Evolutionary conservation across 2,113 vertebrate species (phyloP).

Genomic region (Ranitomeya imitator): DNA sequence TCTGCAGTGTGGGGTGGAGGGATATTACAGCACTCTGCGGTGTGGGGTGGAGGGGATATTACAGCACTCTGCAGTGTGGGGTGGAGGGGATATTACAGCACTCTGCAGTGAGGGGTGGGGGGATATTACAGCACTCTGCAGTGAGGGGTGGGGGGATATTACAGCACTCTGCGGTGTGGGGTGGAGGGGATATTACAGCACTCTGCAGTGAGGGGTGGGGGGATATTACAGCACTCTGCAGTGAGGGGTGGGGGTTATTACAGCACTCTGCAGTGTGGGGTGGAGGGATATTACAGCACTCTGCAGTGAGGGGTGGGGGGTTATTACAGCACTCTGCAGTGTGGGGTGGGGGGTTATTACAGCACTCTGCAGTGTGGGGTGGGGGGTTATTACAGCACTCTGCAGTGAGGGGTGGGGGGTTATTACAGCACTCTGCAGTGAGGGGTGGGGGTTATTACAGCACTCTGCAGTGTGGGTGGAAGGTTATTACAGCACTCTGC

Average conservation of each 20-base stretch:
- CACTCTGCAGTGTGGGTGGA: too few species aligned
- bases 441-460: neutral
- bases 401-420: neutral
- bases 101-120: neutral
- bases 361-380: neutral
- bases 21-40: neutral
- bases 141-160: neutral
- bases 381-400: neutral
- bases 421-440: neutral
- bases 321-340: neutral
- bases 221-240: neutral
- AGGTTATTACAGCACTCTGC: too few species aligned
- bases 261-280: neutral
- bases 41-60: neutral
- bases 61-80: neutral
- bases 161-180: neutral
- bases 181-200: neutral
- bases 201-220: neutral
- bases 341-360: neutral
- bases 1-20: neutral
- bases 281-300: neutral
- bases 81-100: neutral
- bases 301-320: neutral
- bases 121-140: neutral
- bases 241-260: neutral